Evolutionary conservation across 2,888 invertebrate genomes (phyloP).

Genomic region (Autographa pulchrina): DNA sequence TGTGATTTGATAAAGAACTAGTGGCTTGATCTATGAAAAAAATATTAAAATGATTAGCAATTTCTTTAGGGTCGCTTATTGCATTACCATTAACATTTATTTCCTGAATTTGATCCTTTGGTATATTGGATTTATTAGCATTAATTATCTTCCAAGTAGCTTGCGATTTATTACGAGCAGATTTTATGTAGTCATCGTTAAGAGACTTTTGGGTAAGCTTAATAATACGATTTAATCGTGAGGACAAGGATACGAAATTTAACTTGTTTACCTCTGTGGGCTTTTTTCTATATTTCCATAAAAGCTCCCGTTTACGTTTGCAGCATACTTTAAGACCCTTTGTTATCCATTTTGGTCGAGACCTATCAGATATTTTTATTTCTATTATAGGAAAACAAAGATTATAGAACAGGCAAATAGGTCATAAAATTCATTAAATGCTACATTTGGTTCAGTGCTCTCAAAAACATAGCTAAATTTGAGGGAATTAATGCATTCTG

Average conservation of each 20-base stretch:
- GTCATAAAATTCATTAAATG: conserved; percentile 10
- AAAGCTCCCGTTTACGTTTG: conserved; percentile 6
- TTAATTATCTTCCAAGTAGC: conserved; percentile 13
- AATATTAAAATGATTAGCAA: conserved; percentile 7
- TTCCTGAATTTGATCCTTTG: conserved; percentile 10
- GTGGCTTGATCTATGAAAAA: conserved; percentile 3
- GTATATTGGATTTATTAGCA: neutral
- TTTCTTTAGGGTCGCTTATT: neutral
- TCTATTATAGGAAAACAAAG: conserved; percentile 3
- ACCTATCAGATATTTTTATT: conserved; percentile 4
- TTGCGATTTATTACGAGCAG: conserved; percentile 8
- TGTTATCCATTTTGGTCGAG: conserved; percentile 6
- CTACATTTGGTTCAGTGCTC: conserved; percentile 3
- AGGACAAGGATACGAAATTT: neutral
- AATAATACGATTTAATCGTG: conserved; percentile 7
- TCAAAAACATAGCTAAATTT: neutral
- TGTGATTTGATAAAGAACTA: neutral
- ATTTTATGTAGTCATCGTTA: conserved; percentile 5
- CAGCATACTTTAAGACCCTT: conserved; percentile 5
- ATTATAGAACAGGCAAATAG: conserved; percentile 6
- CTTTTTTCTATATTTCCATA: conserved; percentile 8
- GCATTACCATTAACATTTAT: neutral
- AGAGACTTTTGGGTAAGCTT: conserved; percentile 12
- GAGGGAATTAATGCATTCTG: neutral
- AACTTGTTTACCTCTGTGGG: neutral